Evolutionary conservation across 2,888 invertebrate species (phyloP).

Genomic region (Prosopocoilus inquinatus): DNA sequence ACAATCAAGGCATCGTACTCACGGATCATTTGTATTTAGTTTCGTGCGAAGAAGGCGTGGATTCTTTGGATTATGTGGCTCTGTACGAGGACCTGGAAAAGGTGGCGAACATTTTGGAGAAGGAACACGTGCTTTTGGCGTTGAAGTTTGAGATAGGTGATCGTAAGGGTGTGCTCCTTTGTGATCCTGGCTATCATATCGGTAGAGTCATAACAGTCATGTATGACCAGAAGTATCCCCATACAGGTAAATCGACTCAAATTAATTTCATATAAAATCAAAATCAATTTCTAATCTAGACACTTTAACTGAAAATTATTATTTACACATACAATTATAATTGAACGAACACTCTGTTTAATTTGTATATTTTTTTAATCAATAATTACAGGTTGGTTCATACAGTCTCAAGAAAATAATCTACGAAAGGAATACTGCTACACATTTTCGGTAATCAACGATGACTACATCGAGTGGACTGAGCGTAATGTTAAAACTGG

Average conservation of each 20-base stretch:
- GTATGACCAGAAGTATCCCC: constrained; percentile 80
- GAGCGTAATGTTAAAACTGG: constrained; percentile 71
- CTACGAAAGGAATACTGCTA: constrained; percentile 84
- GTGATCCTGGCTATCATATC: constrained; percentile 91
- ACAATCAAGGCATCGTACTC: constrained; percentile 67
- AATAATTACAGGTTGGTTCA: constrained; percentile 69
- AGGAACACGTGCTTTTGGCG: constrained; percentile 84
- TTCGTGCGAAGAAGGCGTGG: constrained; percentile 85
- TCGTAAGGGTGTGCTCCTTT: constrained; percentile 72
- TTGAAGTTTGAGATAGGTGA: constrained; percentile 71
- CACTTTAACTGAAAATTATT: too few species aligned
- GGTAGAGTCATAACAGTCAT: constrained; percentile 83
- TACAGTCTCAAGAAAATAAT: constrained; percentile 73
- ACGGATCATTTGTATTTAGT: constrained; percentile 68
- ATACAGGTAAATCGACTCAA: constrained; percentile 68
- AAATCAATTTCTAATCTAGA: too few species aligned
- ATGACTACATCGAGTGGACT: constrained; percentile 82
- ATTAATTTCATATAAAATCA: background rate
- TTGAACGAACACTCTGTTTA: too few species aligned
- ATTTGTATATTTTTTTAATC: too few species aligned
- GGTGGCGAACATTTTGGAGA: constrained; percentile 64
- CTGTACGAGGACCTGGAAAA: constrained; percentile 57
- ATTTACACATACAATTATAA: too few species aligned
- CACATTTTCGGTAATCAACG: constrained; percentile 65
- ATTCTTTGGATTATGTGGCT: constrained; percentile 61